phyloP scores from a whole-genome alignment of 2,113 vertebrate genomes.

The Pseudorectes ferrugineus region DNA sequence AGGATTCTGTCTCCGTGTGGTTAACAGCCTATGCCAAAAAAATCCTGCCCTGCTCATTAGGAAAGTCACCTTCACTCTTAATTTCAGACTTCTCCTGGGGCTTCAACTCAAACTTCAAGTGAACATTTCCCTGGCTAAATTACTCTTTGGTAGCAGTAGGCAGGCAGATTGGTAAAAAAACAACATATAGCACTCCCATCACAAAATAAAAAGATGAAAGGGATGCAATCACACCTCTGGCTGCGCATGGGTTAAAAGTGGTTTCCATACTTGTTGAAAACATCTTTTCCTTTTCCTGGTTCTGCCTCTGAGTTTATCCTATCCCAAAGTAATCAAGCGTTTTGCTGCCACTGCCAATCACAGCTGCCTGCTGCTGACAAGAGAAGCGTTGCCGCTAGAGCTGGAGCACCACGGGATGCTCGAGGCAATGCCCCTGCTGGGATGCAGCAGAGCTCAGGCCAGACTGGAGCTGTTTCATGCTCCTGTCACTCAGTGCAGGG shows the following conservation, averaged over 20 bases:
- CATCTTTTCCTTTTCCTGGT: background rate
- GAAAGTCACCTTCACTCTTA: background rate
- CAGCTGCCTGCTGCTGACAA: slow-evolving; percentile 11
- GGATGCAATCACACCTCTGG: background rate
- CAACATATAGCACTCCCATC: background rate
- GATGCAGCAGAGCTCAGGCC: background rate
- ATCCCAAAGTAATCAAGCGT: background rate
- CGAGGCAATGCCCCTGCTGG: slow-evolving; percentile 22
- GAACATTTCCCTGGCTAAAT: background rate
- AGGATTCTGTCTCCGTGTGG: background rate
- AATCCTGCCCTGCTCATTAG: background rate
- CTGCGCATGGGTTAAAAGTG: background rate
- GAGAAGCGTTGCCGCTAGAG: background rate
- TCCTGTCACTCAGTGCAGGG: background rate
- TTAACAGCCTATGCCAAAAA: background rate
- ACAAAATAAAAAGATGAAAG: background rate
- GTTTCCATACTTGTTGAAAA: background rate
- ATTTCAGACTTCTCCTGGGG: background rate
- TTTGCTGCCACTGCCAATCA: slow-evolving; percentile 35
- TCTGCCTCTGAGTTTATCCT: background rate
- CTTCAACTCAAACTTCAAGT: background rate
- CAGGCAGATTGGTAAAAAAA: background rate
- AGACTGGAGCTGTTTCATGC: background rate
- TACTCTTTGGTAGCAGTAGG: background rate
- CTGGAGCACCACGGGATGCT: slow-evolving; percentile 20